Conservation (phyloP, 2,888 invertebrate species). For the Tenthredo distinguenda region DNA sequence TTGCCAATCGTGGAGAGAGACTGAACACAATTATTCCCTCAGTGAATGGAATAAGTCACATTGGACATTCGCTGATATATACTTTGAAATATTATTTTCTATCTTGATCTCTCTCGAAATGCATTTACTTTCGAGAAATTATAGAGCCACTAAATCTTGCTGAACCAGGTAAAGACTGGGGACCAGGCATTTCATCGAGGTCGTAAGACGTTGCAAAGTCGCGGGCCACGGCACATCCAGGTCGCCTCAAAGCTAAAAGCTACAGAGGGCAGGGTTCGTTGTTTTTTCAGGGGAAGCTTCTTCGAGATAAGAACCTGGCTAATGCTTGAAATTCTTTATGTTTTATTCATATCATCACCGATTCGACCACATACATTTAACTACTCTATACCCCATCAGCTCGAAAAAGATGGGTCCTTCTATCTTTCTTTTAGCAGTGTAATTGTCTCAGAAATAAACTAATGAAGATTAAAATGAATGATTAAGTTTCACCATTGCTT, state of each 20-base stretch:
- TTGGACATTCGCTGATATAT: background rate
- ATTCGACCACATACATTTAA: background rate
- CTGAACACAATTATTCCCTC: background rate
- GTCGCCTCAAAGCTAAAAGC: conserved; percentile 29
- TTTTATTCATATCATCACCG: conserved; percentile 9
- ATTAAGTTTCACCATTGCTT: background rate
- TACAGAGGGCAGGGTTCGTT: background rate
- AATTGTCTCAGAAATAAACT: background rate
- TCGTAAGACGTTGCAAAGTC: conserved; percentile 21
- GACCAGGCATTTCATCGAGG: conserved; percentile 23
- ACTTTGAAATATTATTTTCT: background rate
- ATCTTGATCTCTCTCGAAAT: conserved; percentile 2
- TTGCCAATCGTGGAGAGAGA: background rate
- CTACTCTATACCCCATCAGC: background rate
- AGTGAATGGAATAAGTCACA: background rate
- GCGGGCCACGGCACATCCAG: conserved; percentile 33
- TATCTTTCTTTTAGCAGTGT: background rate
- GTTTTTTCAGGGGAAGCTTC: conserved; percentile 11
- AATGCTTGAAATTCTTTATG: conserved; percentile 33
- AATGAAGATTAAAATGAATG: background rate
- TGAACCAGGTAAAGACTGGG: background rate
- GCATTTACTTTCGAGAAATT: conserved; percentile 21
- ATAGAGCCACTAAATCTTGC: conserved; percentile 22
- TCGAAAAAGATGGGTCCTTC: background rate
- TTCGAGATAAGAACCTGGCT: conserved; percentile 25